Evolutionary conservation across 2,797 vertebrate genomes (phyloP).

Genomic region (Spatula clypeata): DNA sequence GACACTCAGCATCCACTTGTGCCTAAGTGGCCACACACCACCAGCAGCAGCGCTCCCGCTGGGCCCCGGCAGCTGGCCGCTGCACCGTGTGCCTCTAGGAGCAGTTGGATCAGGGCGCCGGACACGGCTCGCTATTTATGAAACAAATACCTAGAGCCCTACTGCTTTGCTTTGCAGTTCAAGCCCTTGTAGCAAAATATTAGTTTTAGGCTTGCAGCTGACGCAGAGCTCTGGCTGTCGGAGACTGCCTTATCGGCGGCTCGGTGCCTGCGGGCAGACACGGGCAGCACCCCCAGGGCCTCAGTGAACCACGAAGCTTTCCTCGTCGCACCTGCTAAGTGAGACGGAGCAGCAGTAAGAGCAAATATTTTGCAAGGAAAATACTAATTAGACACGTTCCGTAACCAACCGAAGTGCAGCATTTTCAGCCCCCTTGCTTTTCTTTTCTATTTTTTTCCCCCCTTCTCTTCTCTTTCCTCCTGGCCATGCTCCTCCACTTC

Average conservation of each 20-base stretch:
- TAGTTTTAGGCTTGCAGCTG: not conserved
- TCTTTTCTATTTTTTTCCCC: not conserved
- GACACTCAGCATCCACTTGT: not conserved
- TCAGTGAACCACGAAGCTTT: not conserved
- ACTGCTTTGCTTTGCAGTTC: not conserved
- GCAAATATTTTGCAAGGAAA: not conserved
- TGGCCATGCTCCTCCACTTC: not conserved
- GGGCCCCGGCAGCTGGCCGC: too few species aligned
- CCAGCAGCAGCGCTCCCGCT: too few species aligned
- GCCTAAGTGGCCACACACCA: too few species aligned
- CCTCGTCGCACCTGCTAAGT: not conserved
- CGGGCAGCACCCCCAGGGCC: not conserved
- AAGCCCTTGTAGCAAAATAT: not conserved
- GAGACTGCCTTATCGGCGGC: not conserved
- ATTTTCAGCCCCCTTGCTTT: not conserved
- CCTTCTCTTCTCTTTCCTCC: accelerated
- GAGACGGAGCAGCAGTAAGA: not conserved
- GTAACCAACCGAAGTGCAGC: not conserved
- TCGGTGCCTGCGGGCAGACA: not conserved
- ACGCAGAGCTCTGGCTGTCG: not conserved
- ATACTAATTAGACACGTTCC: not conserved
- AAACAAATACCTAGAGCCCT: not conserved
- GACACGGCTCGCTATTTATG: not conserved
- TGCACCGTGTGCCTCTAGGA: too few species aligned
- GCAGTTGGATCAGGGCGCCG: too few species aligned